phyloP scores from a whole-genome alignment of 2,113 vertebrate genomes.

The Pipra filicauda region DNA sequence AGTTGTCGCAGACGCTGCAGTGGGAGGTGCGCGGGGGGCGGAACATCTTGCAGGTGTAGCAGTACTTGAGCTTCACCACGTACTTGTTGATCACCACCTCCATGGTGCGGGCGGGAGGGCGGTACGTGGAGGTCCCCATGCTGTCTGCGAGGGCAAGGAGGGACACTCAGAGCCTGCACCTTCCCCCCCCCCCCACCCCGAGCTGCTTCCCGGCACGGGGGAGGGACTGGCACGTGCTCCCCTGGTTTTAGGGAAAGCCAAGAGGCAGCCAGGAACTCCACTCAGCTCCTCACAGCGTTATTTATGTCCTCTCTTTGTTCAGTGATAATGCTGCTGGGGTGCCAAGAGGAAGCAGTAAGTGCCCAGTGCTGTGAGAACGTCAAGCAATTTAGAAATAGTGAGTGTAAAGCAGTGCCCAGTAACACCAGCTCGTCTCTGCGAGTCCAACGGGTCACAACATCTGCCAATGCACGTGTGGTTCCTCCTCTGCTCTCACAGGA shows the following conservation, averaged over 20 bases:
- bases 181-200: not conserved
- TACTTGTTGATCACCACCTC: constrained; percentile 93
- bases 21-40: constrained; percentile 93
- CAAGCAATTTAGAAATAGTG: not conserved
- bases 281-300: not conserved
- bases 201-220: not conserved
- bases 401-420: not conserved
- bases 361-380: not conserved
- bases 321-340: not conserved
- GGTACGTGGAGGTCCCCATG: constrained; percentile 89
- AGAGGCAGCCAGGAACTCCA: not conserved
- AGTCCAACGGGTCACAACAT: rapidly evolving
- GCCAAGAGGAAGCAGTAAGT: not conserved
- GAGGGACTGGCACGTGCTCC: rapidly evolving
- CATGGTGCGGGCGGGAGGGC: constrained; percentile 89
- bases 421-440: not conserved
- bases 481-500: not conserved
- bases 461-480: rapidly evolving
- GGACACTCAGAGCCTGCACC: not conserved
- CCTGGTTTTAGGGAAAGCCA: not conserved
- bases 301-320: not conserved
- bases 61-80: constrained; percentile 95
- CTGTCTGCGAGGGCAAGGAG: constrained; percentile 77
- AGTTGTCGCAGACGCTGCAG: constrained; percentile 97
- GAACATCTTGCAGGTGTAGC: constrained; percentile 98